Evolutionary conservation across 2,888 invertebrate genomes (phyloP).

Genomic region (Sarcophaga caerulescens): DNA sequence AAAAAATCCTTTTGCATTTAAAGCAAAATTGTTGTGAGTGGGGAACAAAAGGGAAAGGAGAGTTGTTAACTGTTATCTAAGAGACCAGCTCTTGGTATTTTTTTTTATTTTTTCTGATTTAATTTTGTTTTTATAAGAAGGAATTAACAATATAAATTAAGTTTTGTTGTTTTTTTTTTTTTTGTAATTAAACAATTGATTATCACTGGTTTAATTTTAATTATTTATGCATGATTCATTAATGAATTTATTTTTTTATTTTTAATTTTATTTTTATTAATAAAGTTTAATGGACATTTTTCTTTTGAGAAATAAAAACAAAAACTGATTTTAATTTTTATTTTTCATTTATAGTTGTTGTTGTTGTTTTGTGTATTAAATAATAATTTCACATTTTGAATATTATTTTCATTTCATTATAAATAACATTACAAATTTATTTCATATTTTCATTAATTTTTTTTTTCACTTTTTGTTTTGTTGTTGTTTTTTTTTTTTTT

Average conservation of each 20-base stretch:
- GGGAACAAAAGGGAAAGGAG: conserved; percentile 8
- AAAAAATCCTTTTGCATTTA: conserved; percentile 49
- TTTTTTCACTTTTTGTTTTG: conserved; percentile 24
- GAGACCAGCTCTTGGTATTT: conserved; percentile 3
- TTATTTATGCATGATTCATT: too few relatives aligned
- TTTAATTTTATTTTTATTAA: too few relatives aligned
- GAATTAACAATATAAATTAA: too few relatives aligned
- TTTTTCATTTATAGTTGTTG: conserved; percentile 14
- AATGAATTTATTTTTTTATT: too few relatives aligned
- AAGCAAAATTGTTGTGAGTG: conserved; percentile 19
- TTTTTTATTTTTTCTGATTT: neutral
- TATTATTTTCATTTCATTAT: conserved; percentile 43
- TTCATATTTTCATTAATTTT: neutral
- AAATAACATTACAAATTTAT: neutral
- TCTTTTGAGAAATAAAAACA: neutral
- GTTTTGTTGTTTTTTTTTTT: neutral
- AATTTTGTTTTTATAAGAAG: too few relatives aligned
- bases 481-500: conserved; percentile 53
- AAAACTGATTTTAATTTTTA: neutral
- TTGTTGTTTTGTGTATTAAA: conserved; percentile 8
- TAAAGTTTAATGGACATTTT: too few relatives aligned
- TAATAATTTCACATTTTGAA: conserved; percentile 12
- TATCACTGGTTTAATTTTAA: too few relatives aligned
- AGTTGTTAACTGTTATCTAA: neutral
- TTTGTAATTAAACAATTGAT: neutral